Evolutionary conservation across 2,113 vertebrate genomes (phyloP), one percentile per base, ranked within the genome.

Genomic region (Ptilorrhoa leucosticta): DNA sequence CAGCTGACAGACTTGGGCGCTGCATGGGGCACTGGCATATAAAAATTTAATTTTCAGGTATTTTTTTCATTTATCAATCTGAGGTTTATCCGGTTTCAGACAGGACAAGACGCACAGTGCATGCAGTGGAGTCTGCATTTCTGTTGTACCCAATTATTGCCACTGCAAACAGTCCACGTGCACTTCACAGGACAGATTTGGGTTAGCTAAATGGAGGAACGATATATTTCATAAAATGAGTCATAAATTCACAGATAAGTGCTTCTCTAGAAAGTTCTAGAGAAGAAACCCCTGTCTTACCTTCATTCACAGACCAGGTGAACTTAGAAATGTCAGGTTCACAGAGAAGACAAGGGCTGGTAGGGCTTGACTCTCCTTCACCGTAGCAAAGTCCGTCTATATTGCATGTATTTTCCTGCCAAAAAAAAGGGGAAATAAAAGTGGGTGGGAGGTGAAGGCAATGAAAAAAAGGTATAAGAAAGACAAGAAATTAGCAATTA

Each of bases 321-420:
- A 98, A 97, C 79, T 97, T 98, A 78, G 98, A 99, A 48, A 97
- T 89, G 31, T 97, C 90, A 1, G 98, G 98, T 75, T 96, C 98
- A 94, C 99, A 99, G 28, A 98, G 96, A 92, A 99, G 97, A 87
- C 98, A 99, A 44, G 98, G 97, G 71, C 97, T 99, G 93, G 96
- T 97, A 89, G 98, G 98, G 89, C 96, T 98, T 94, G 95, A 95
- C 61, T 98, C 98, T 13, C 98, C 98, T 89, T 98, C 98, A 23
- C 57, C 91, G 61, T 99, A 99, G 96, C 99, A 99, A 66, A 98
- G n/a, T 18, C 98, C 98, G 78, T 98, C 97, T 33, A 99, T 99
- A 93, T 96, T 98, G 96, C 99, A 99, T 18, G 98, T 98, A 88
- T 98, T 98, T 96, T 99, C 98, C 99, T 99, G 94, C 12, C 48